Base-by-base conservation (phyloP, 2,888 invertebrate species). In the Artemia sinica region DNA sequence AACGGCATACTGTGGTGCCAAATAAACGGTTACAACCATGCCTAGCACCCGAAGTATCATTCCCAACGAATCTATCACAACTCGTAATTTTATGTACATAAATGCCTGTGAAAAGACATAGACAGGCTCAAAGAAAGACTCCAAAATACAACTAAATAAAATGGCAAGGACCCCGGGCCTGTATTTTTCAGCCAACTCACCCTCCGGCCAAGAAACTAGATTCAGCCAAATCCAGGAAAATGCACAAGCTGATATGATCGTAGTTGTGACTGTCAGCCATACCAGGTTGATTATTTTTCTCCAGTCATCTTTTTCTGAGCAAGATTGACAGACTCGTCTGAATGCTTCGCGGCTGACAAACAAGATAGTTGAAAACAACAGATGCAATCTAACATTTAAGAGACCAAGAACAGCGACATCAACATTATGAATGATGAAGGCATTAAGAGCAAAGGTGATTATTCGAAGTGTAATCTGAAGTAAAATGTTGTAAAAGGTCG, bases 301-400 rank as follows among this genome's bases (percentile, higher is more conserved):
- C 91, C 91, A 91, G 72, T 83, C 84, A 72, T 85, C 85, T 73
- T 84, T 83, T 74, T 84, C 84, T 74, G 85, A 85, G 74, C 85
- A 84, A 58, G 88, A 87, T 68, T 91, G 79, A 75, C 91, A 89
- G 8, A 94, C 93, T 76, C 91, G 85, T 74, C 88, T 84, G 76
- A 95, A 90, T 66, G 94, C 91, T 80, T 96, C 96, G 74, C 90
- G 83, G 66, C 93, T 91, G 70, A 96, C 78, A 78, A 94, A 94
- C 75, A 94, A 79, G 73, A 92, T 85, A 71, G 94, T 94, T 66
- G 93, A 91, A 78, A 95, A 94, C 70, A 96, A 80, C 49, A 96
- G 80, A 67, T 91, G 80, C 70, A 96, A 80, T 73, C 93, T 83
- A n/a, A 96, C 95, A 81, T 95, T 95, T 84, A 95, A 94, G 74